Percentiles rank a stretch among this genome's conserved stretches.
Evolutionary conservation across 2,797 vertebrate species (phyloP).

Genomic region (Syngnathus acus): DNA sequence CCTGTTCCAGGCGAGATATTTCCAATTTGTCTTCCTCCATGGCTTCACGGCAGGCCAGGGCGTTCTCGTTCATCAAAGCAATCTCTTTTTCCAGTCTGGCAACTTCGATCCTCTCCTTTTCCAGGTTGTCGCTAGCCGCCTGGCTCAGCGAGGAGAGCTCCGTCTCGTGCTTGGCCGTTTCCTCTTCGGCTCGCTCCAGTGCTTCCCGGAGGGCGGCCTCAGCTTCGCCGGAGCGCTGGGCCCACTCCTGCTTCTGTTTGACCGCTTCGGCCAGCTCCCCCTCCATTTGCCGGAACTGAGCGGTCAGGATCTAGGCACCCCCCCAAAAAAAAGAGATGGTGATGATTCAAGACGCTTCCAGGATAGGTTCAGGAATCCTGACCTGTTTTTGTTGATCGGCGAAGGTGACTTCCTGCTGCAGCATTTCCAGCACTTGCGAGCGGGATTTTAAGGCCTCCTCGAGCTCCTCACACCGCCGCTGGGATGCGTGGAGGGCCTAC

Average conservation of each 20-base stretch:
- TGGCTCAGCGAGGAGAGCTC: conserved; percentile 50
- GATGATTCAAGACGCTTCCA: not conserved
- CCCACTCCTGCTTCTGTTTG: conserved; percentile 61
- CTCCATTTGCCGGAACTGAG: conserved; percentile 81
- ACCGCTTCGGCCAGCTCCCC: conserved; percentile 64
- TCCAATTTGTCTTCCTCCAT: conserved; percentile 58
- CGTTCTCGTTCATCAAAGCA: conserved; percentile 36
- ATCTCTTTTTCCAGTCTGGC: conserved; percentile 51
- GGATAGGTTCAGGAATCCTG: conserved; percentile 2
- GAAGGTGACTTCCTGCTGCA: conserved; percentile 80
- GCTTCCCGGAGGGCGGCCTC: conserved; percentile 49
- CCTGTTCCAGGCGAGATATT: conserved; percentile 34
- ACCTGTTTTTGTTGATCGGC: conserved; percentile 88
- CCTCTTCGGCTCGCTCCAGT: conserved; percentile 39
- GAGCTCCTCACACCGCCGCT: conserved; percentile 78
- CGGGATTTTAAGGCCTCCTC: conserved; percentile 76
- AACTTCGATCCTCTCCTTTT: conserved; percentile 56
- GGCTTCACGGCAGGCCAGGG: conserved; percentile 30
- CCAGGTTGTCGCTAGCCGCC: conserved; percentile 28
- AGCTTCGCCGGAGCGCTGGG: conserved; percentile 28
- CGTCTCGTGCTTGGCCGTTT: conserved; percentile 26
- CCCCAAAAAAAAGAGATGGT: conserved; percentile 2
- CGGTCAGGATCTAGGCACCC: conserved; percentile 69
- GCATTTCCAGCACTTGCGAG: conserved; percentile 79
- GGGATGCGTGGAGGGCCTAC: conserved; percentile 71